A percentile compares a stretch with the other conserved stretches of the same genome.
Conservation (phyloP, 35 echinoderm and acorn worm genomes). For the Anneissia japonica region DNA sequence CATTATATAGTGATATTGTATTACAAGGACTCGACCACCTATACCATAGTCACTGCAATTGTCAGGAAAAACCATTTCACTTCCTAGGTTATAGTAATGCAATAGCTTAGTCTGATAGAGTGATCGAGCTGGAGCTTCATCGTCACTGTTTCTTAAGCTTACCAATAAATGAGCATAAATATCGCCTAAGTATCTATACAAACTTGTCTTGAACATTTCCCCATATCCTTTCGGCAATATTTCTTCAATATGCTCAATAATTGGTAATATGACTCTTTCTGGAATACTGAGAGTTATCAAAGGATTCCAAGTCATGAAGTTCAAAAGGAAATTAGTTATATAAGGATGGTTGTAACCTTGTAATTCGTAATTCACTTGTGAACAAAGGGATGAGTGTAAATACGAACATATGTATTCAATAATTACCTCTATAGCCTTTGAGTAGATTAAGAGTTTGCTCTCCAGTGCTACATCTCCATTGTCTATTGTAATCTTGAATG, state of each 20-base stretch:
- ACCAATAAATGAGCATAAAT: background rate
- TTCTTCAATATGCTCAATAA: background rate
- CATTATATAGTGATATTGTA: too few species aligned
- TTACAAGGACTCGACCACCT: too few species aligned
- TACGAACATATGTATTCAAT: background rate
- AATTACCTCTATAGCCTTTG: background rate
- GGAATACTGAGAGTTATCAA: too few species aligned
- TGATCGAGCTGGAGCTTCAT: background rate
- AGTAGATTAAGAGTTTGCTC: background rate
- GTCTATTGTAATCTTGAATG: too few species aligned
- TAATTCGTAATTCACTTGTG: too few species aligned
- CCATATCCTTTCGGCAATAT: background rate
- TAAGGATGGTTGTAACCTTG: too few species aligned
- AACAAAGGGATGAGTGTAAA: too few species aligned
- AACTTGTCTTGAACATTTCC: background rate
- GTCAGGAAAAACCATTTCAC: too few species aligned
- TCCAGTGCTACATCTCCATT: background rate
- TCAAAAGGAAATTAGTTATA: too few species aligned
- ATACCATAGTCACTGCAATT: too few species aligned
- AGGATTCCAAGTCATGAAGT: too few species aligned
- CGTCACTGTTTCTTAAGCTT: background rate
- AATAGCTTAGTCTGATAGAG: background rate
- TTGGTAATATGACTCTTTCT: background rate
- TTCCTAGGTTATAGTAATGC: background rate
- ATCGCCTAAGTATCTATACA: background rate